Conservation (phyloP, 2,888 invertebrate genomes). For the Scaptomyza tumidula region DNA sequence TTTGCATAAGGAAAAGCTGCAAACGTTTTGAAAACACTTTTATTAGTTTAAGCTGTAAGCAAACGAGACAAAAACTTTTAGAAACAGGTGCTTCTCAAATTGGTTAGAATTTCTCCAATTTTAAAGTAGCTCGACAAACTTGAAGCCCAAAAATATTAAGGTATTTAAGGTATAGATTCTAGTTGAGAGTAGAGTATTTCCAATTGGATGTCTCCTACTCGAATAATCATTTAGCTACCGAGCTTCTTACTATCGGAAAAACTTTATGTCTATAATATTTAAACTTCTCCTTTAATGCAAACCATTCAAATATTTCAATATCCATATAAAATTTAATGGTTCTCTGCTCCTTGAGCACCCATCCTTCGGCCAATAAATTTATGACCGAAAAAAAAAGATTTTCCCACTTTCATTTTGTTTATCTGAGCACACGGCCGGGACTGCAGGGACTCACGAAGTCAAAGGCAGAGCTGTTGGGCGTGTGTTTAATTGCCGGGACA, state of each 20-base stretch:
- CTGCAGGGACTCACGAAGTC: neutral
- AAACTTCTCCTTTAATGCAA: neutral
- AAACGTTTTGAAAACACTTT: slow-evolving; percentile 46
- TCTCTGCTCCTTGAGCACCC: neutral
- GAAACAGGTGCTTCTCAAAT: slow-evolving; percentile 37
- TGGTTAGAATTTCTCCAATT: slow-evolving; percentile 6
- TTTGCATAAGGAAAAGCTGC: slow-evolving; percentile 26
- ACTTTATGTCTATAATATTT: neutral
- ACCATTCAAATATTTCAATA: neutral
- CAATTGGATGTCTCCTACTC: no score
- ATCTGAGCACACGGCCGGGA: slow-evolving; percentile 29
- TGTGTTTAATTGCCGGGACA: slow-evolving; percentile 76
- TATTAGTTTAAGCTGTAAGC: slow-evolving; percentile 62
- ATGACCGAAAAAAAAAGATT: slow-evolving; percentile 19
- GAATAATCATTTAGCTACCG: no score
- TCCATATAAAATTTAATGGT: slow-evolving; percentile 2
- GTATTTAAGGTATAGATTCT: neutral
- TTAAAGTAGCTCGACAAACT: neutral
- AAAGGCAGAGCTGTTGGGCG: slow-evolving; percentile 54
- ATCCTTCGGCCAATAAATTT: slow-evolving; percentile 43
- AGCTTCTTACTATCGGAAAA: neutral
- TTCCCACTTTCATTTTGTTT: slow-evolving; percentile 53
- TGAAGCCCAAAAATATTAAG: neutral
- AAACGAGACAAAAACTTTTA: slow-evolving; percentile 7
- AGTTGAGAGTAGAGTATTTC: neutral